Evolutionary conservation across 2,113 vertebrate genomes (phyloP), one percentile per base, ranked within the genome.

Genomic region (Hipposideros armiger): DNA sequence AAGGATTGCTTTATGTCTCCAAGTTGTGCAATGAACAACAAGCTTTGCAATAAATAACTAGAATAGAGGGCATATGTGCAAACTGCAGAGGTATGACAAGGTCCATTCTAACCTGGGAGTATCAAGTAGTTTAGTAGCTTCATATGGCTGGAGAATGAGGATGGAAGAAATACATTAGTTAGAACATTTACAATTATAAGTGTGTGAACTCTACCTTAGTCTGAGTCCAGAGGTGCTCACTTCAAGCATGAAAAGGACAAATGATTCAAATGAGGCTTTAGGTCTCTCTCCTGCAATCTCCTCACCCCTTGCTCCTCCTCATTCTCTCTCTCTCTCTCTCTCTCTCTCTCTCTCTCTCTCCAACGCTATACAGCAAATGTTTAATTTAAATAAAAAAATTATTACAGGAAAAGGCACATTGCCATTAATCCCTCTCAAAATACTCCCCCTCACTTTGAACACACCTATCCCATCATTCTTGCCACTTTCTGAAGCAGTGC

Each of bases 241-340:
- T 67, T 60, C 42, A 80, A 80, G 40, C 14, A 32, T 15, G 24
- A 30, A 50, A 83, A 54, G 50, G 64, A n/a, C 8, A 73, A 16
- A 86, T 17, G 16, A 81, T 52, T 89, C 30, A 56, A 20, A 36
- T 78, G 19, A 86, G 17, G 20, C 7, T 4, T 47, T 36, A 26
- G 2, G 15, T 86, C 16, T 70, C 0, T 83, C 2, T 26, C 13
- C 20, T 83, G 4, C 10, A 72, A 72, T 54, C 11, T 7, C 20
- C 16, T 15, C 11, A 10, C 16, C 16, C 54, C 11, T 4, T 54
- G 16, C 16, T 7, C 15, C 8, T 20, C 4, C 16, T 58, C 45
- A 0, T 28, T 7, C 5, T 9, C 11, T 15, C 28, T 1, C 0
- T 5, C 13, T 11, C 15, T 3, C 13, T 47, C 16, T 3, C 3